Base-by-base conservation (phyloP, 2,888 invertebrate genomes). In the Ormyrus pomaceus region DNA sequence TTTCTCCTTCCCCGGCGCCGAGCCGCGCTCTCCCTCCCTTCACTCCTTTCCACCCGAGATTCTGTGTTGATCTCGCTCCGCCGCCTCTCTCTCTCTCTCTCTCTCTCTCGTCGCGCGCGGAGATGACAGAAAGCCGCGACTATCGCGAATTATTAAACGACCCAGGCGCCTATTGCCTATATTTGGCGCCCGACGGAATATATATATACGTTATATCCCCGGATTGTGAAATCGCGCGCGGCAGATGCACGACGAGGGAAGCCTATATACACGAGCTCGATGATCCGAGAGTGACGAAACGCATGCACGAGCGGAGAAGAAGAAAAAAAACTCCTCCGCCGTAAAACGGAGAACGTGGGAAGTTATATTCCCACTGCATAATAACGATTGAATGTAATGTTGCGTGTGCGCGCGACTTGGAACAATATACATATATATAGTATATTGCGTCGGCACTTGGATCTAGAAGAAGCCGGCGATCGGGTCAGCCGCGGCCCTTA, bases 31-130 rank as follows among this genome's bases (percentile, higher is more conserved):
- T 34, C 34, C 68, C 78, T 78, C 61, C 65, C 62, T 46, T 61
- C 68, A 7, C 45, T 45, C 13, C 66, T 73, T 5, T 13, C 58
- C 68, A 75, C 75, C 61, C 65, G 45, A 13, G 61, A 68, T 9
- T 62, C 62, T 19, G 61, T 46, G 55, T 13, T 48, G 45, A 48
- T 69, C 58, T 53, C 51, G 6, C 13, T 66, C 58, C 19, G 59
- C 34, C 34, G 34, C 68, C 75, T 78, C 61, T 71, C 62, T 46
- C 66, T 73, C 34, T 61, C 61, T 46, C 66, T 73, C 11, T 13
- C 56, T 56, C 56, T 69, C 58, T 19, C 55, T 51, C 51, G 5
- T 46, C 72, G 65, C 48, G 59, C 1, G 3, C 13, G 13, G 34
- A 34, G 34, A 34, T 34, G 34, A 34, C 34, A 13, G 48, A 59